Base-by-base conservation (phyloP, 2,797 vertebrate species). In the Cynopterus sphinx region DNA sequence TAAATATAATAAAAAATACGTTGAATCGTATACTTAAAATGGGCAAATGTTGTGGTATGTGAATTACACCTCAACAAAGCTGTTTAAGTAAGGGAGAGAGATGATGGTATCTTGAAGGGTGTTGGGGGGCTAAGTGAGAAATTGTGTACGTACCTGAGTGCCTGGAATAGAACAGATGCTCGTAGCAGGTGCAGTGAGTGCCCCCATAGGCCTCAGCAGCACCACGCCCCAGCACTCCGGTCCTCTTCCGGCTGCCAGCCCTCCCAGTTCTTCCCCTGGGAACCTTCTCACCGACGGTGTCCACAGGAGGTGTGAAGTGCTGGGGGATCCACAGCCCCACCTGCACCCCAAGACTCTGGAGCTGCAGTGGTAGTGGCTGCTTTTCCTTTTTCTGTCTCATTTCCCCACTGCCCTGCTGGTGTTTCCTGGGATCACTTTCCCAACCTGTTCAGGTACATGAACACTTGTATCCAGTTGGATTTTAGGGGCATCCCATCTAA, bases 121-220 rank as follows among this genome's bases (percentile, higher is more conserved):
- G 36, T 2, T 59, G 16, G 17, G 55, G 59, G 26, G 21, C 10
- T 1, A 21, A 33, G 41, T 22, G 17, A 67, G 59, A 49, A 82
- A 22, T 7, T 1, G 1, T 4, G 21, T 7, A 2, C 36, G 86
- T 19, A 3, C 51, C n/a, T 3, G 2, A 12, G 59, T 22, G 68
- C 41, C 31, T 53, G 81, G 71, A 41, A 21, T 19, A 43, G 0
- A 81, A 11, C 1, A 28, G 82, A 67, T 6, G 39, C n/a, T 49
- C 2, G 0, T 0, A 22, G 67, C 49, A 36, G 67, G 17, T 10
- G 51, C 33, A 51, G 33, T 10, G 65, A 73, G 15, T 9, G 9
- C 0, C 46, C 26, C 6, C 11, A 0, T 0, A 17, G 46, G 9
- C 78, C 12, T 11, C n/a, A 10, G 53, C 9, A 9, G 53, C 55